Evolutionary conservation across 2,888 invertebrate genomes (phyloP).

Genomic region (Cabera pusaria): DNA sequence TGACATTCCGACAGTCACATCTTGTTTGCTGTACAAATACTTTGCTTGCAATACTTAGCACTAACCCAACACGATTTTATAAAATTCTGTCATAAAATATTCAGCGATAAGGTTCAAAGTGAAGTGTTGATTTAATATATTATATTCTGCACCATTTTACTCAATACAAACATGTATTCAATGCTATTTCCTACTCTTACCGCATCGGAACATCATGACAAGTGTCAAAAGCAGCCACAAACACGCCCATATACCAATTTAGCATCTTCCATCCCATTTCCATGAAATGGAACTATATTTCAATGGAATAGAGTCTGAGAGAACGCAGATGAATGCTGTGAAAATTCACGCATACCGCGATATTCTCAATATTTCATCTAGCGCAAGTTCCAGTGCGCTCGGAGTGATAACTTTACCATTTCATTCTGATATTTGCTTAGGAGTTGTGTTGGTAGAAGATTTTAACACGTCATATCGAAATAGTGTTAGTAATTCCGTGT

Average conservation of each 20-base stretch:
- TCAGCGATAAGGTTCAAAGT: constrained; percentile 21
- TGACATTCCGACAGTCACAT: constrained; percentile 10
- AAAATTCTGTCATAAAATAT: too few species aligned
- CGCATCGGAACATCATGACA: constrained; percentile 53
- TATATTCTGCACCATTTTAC: constrained; percentile 18
- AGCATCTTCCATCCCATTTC: neutral
- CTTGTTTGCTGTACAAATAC: constrained; percentile 14
- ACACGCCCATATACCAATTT: constrained; percentile 35
- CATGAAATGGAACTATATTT: constrained; percentile 33
- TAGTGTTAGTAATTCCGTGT: too few species aligned
- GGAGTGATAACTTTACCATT: constrained; percentile 10
- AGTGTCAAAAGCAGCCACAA: constrained; percentile 55
- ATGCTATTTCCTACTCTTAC: constrained; percentile 37
- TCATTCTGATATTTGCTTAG: neutral
- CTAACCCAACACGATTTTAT: neutral
- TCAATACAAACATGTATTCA: constrained; percentile 21
- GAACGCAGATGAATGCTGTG: constrained; percentile 27
- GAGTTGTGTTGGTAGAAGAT: too few species aligned
- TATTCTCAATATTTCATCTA: constrained; percentile 63
- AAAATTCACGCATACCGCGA: constrained; percentile 42
- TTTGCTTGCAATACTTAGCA: neutral
- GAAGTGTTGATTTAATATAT: neutral
- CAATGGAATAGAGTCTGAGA: constrained; percentile 10
- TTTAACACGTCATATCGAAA: too few species aligned
- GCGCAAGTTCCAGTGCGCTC: constrained; percentile 47